Evolutionary conservation across 2,888 invertebrate species (phyloP).

Genomic region (Drosophila percnosoma): DNA sequence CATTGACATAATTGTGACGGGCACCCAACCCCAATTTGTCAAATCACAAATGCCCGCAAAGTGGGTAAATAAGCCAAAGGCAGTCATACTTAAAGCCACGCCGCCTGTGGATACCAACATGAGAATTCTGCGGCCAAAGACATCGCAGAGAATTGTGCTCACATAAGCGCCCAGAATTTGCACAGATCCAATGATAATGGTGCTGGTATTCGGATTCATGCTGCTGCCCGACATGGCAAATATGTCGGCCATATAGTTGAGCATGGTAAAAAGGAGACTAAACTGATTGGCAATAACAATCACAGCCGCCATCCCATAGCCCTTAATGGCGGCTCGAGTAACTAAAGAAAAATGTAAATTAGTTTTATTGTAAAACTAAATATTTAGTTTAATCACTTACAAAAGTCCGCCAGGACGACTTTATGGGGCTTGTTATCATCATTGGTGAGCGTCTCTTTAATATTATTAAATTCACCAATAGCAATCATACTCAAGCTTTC

Average conservation of each 20-base stretch:
- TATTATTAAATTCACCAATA: conserved; percentile 60
- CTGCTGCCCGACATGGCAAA: conserved; percentile 76
- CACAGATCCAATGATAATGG: conserved; percentile 80
- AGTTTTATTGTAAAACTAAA: background rate
- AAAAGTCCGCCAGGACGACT: conserved; percentile 63
- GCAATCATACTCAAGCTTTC: conserved; percentile 12
- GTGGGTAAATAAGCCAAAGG: conserved; percentile 75
- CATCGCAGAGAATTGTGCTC: conserved; percentile 79
- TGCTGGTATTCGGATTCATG: conserved; percentile 79
- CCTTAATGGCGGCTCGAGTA: conserved; percentile 65
- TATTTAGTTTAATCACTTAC: conserved; percentile 52
- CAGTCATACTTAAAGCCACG: conserved; percentile 69
- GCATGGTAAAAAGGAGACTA: conserved; percentile 80
- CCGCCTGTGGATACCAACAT: conserved; percentile 76
- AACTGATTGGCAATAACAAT: conserved; percentile 77
- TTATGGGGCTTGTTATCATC: conserved; percentile 42
- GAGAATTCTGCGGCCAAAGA: conserved; percentile 78
- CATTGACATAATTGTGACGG: conserved; percentile 77
- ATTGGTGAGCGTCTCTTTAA: conserved; percentile 56
- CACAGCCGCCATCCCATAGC: conserved; percentile 66
- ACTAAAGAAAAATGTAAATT: conserved; percentile 56
- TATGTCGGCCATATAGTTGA: conserved; percentile 83
- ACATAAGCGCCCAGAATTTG: conserved; percentile 80
- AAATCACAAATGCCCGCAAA: conserved; percentile 56
- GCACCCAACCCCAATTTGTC: conserved; percentile 74